Percentiles rank a stretch among this genome's conserved stretches.
Evolutionary conservation across 2,888 invertebrate genomes (phyloP).

Genomic region (Cheilosia vernalis): DNA sequence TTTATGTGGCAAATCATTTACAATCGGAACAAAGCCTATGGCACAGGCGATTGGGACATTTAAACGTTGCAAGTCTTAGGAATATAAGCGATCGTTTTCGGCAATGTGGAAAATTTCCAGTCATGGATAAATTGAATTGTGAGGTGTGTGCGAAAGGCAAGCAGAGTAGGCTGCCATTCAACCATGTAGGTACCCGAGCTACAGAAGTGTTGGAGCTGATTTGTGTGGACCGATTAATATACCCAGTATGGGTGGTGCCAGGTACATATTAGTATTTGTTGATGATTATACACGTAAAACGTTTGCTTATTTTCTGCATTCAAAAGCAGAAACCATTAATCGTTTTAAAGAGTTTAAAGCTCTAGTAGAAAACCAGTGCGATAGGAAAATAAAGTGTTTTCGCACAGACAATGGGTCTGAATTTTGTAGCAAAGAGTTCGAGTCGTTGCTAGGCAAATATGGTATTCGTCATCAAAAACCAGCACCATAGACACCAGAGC

Average conservation of each 20-base stretch:
- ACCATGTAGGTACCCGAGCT: neutral
- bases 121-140: conserved; percentile 4
- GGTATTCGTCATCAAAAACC: conserved; percentile 42
- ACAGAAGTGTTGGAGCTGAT: conserved; percentile 13
- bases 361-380: conserved; percentile 43
- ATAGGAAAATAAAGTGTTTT: conserved; percentile 29
- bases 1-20: neutral
- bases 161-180: conserved; percentile 16
- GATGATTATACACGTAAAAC: conserved; percentile 20
- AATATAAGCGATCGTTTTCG: neutral
- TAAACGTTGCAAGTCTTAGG: neutral
- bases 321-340: conserved; percentile 9
- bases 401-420: conserved; percentile 43
- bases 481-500: conserved; percentile 25
- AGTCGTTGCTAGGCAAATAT: neutral
- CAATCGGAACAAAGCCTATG: neutral
- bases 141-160: conserved; percentile 18
- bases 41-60: neutral
- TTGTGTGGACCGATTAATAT: too few relatives aligned
- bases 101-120: neutral
- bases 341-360: neutral
- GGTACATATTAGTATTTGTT: conserved; percentile 20
- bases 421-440: conserved; percentile 7
- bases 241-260: neutral
- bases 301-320: conserved; percentile 6